Percentiles rank a stretch among this genome's conserved stretches.
Conservation (phyloP, 37 sponge, comb jelly and placozoan genomes). For the Lycopodina hypogea region DNA sequence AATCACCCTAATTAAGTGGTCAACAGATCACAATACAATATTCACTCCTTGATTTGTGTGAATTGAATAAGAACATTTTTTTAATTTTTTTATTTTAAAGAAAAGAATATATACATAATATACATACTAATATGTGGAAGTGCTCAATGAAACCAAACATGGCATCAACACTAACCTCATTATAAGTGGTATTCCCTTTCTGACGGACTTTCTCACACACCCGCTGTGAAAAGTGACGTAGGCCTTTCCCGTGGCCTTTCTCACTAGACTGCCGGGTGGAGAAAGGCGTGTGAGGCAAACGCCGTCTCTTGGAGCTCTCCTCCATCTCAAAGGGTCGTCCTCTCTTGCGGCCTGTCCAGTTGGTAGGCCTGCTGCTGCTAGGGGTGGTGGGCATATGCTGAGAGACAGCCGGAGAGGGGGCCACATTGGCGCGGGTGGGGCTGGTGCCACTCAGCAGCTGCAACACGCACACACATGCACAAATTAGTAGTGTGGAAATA, state of each 20-base stretch:
- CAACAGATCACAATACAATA: no score
- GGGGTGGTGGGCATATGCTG: slow-evolving; percentile 23
- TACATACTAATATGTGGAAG: no score
- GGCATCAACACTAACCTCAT: slow-evolving; percentile 81
- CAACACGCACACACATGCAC: neutral
- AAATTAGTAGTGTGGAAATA: no score
- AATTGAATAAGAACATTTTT: no score
- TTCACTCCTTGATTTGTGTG: no score
- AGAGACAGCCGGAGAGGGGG: neutral
- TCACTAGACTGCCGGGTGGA: slow-evolving; percentile 58
- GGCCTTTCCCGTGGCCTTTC: slow-evolving; percentile 59
- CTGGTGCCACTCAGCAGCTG: slow-evolving; percentile 26
- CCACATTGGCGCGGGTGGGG: neutral
- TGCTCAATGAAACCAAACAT: no score
- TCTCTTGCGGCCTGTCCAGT: slow-evolving; percentile 24
- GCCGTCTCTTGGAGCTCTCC: slow-evolving; percentile 18
- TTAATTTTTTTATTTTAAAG: no score
- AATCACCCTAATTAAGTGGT: neutral
- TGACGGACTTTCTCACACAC: slow-evolving; percentile 97
- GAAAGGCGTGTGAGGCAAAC: neutral
- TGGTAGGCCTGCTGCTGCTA: neutral
- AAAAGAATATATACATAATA: no score
- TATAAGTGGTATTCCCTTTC: slow-evolving; percentile 90
- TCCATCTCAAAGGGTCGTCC: slow-evolving; percentile 22
- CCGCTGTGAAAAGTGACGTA: slow-evolving; percentile 90